Conservation (phyloP, 2,113 vertebrate genomes). For the Bostrychus sinensis region DNA sequence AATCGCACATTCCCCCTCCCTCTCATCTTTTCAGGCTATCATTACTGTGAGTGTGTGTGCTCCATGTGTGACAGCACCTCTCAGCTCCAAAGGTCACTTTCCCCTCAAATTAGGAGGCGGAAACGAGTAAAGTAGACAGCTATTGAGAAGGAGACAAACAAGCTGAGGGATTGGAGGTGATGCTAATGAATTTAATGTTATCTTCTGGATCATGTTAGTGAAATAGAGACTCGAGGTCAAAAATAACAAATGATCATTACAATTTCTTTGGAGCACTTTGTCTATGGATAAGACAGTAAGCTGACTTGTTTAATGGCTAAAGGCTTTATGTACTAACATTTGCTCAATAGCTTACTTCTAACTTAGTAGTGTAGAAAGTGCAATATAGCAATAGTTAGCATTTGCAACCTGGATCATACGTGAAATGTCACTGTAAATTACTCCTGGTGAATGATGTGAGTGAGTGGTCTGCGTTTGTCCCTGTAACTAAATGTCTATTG, state of each 20-base stretch:
- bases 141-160: conserved; percentile 11
- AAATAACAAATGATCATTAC: not conserved
- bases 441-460: no score
- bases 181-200: conserved; percentile 11
- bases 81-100: conserved; percentile 58
- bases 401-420: no score
- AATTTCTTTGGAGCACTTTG: not conserved
- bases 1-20: conserved; percentile 1
- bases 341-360: not conserved
- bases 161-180: not conserved
- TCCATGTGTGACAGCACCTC: conserved; percentile 10
- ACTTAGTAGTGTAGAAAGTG: no score
- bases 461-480: no score
- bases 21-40: conserved; percentile 29
- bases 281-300: not conserved
- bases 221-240: not conserved
- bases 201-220: conserved; percentile 4
- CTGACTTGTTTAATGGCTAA: not conserved
- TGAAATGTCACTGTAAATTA: no score
- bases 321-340: not conserved
- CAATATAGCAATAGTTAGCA: no score
- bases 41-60: conserved; percentile 20
- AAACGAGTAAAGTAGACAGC: conserved; percentile 21
- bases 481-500: no score
- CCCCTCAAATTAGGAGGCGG: conserved; percentile 50